phyloP scores from a whole-genome alignment of 2,888 invertebrate genomes.

The Lissocephala sabroskyi region DNA sequence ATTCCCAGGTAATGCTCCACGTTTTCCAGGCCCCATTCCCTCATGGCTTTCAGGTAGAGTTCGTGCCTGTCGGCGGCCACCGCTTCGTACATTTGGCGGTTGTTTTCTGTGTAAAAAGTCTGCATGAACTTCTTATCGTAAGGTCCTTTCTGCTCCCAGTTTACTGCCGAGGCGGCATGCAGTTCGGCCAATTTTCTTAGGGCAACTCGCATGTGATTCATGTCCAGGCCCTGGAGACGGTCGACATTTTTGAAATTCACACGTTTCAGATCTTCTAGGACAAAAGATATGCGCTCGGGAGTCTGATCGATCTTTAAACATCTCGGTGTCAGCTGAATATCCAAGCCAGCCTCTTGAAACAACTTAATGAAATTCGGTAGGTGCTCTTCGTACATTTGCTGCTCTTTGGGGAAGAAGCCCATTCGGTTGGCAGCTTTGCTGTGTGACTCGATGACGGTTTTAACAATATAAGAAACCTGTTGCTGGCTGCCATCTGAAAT shows the following conservation, averaged over 20 bases:
- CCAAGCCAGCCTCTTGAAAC: conserved; percentile 47
- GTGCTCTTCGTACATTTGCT: conserved; percentile 55
- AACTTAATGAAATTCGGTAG: conserved; percentile 63
- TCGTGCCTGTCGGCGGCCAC: conserved; percentile 13
- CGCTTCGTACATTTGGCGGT: conserved; percentile 4
- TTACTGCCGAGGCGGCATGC: conserved; percentile 67
- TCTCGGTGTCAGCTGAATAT: conserved; percentile 57
- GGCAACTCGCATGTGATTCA: conserved; percentile 48
- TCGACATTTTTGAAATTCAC: conserved; percentile 50
- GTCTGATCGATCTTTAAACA: conserved; percentile 45
- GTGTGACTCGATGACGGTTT: conserved; percentile 53
- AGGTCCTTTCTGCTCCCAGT: conserved; percentile 49
- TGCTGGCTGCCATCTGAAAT: conserved; percentile 36
- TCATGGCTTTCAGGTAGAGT: conserved; percentile 44
- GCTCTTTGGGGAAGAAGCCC: too few relatives aligned
- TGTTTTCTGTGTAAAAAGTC: conserved; percentile 28
- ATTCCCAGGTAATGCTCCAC: too few relatives aligned
- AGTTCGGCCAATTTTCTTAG: conserved; percentile 63
- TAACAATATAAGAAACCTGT: conserved; percentile 56
- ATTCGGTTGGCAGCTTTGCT: too few relatives aligned
- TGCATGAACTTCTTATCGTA: conserved; percentile 38
- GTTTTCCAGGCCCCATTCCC: conserved; percentile 46
- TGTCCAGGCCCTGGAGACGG: conserved; percentile 58
- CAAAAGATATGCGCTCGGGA: conserved; percentile 43
- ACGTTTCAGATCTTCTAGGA: conserved; percentile 60